A percentile compares a stretch with the other conserved stretches of the same genome.
phyloP scores from a whole-genome alignment of 30 jellyfish, hydroid and myxozoan species.

The Aurelia aurita region DNA sequence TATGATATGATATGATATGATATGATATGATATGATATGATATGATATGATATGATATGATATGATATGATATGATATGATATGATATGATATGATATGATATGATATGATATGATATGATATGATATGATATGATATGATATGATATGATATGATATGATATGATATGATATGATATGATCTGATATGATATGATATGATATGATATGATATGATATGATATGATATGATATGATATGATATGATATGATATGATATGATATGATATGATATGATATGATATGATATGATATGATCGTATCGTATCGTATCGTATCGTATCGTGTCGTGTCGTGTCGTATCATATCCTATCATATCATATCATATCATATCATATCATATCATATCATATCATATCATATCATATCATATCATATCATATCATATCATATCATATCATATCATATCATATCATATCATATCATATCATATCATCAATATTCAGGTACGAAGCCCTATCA shows the following conservation, averaged over 20 bases:
- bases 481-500: no score
- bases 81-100: no score
- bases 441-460: slow-evolving; percentile 37
- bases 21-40: no score
- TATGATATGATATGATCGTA: slow-evolving; percentile 11
- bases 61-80: no score
- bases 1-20: no score
- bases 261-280: slow-evolving; percentile 1
- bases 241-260: slow-evolving; percentile 5
- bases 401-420: slow-evolving; percentile 41
- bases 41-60: no score
- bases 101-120: no score
- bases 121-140: no score
- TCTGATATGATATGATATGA: no score
- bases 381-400: slow-evolving; percentile 43
- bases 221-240: neutral
- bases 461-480: slow-evolving; percentile 41
- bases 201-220: no score
- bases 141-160: no score
- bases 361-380: slow-evolving; percentile 46
- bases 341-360: slow-evolving; percentile 56
- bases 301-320: slow-evolving; percentile 25
- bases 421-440: slow-evolving; percentile 29
- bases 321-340: slow-evolving; percentile 22
- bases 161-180: no score